Percentiles rank a stretch among this genome's conserved stretches.
Conservation (phyloP, 2,113 vertebrate genomes). For the Cyphotilapia sp. region DNA sequence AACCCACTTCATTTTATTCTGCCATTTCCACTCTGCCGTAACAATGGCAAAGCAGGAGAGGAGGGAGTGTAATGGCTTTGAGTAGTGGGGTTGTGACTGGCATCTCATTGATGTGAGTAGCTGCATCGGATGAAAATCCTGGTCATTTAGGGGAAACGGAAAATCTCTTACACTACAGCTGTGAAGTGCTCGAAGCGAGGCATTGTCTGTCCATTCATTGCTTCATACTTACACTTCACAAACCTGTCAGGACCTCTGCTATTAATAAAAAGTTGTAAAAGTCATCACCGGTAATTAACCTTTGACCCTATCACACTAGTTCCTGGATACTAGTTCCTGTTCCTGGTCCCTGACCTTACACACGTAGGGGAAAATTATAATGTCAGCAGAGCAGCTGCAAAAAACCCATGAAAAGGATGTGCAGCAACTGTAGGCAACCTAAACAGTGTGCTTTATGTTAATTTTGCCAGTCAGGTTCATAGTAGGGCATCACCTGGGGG, state of each 20-base stretch:
- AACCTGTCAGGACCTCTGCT: not conserved
- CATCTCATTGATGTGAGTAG: not conserved
- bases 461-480: not conserved
- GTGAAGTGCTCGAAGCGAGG: not conserved
- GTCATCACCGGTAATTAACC: not conserved
- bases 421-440: not conserved
- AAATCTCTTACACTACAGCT: not conserved
- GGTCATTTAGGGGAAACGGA: not conserved
- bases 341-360: not conserved
- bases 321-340: not conserved
- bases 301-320: not conserved
- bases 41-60: not conserved
- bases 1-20: slow-evolving; percentile 42
- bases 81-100: not conserved
- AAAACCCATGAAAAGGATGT: not conserved
- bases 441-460: not conserved
- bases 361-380: not conserved
- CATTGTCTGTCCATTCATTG: not conserved
- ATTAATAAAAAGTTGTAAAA: not conserved
- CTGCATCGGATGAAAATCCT: not conserved
- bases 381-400: not conserved
- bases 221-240: too few relatives aligned
- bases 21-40: not conserved
- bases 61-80: not conserved
- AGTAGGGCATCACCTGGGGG: rapidly evolving